These are phyloP conservation scores for Notospermus geniculatus DNA, from an alignment of 1,140 invertebrate genomes.

Conservation along the genomic window DNA sequence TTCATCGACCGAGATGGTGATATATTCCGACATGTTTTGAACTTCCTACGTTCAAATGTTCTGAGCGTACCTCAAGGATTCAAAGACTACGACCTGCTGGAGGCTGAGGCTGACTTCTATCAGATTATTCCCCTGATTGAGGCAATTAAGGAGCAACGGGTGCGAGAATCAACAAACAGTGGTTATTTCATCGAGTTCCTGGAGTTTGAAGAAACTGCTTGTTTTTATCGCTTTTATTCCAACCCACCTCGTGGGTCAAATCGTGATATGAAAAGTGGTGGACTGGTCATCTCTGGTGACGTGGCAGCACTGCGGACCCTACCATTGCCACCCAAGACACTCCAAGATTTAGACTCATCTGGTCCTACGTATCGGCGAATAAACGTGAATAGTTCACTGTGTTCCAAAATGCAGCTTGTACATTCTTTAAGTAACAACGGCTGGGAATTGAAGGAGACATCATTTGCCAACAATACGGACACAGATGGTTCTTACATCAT, in stretches of 20 bases:
- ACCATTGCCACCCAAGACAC: neutral
- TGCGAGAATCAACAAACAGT: constrained; percentile 4
- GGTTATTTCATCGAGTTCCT: constrained; percentile 42
- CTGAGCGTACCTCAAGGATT: constrained; percentile 85
- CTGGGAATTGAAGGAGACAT: constrained; percentile 8
- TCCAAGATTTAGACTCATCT: neutral
- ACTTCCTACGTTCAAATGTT: constrained; percentile 55
- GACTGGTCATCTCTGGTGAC: constrained; percentile 6
- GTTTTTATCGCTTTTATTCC: neutral
- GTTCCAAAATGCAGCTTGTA: constrained; percentile 2
- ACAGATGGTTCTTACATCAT: constrained; percentile 6
- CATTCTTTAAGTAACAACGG: neutral
- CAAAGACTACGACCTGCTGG: constrained; percentile 78
- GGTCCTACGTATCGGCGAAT: neutral
- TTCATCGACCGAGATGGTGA: constrained; percentile 50
- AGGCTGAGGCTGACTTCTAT: constrained; percentile 89
- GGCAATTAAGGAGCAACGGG: constrained; percentile 60
- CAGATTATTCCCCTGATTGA: constrained; percentile 69
- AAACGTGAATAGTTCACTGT: neutral
- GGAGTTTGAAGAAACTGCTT: constrained; percentile 21
- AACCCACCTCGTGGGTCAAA: neutral
- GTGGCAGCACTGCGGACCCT: neutral
- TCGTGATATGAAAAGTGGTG: constrained; percentile 5
- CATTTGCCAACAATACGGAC: constrained; percentile 6
- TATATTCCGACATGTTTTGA: constrained; percentile 46